Evolutionary conservation across 2,797 vertebrate species (phyloP).

Genomic region (Prionace glauca): DNA sequence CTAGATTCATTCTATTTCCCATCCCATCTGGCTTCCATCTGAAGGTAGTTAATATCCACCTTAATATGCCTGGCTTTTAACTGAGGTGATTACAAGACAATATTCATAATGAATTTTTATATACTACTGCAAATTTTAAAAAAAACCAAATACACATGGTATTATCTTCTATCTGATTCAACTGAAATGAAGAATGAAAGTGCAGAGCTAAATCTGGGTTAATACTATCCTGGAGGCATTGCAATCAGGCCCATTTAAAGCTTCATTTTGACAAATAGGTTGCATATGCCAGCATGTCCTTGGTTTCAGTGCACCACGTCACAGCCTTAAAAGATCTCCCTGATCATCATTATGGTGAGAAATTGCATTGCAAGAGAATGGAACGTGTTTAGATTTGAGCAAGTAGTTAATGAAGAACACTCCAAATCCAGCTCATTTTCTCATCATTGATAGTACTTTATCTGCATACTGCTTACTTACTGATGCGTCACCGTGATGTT

Average conservation of each 20-base stretch:
- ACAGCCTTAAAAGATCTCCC: not conserved
- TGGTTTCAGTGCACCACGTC: not conserved
- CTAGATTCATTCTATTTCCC: not conserved
- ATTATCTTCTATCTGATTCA: not conserved
- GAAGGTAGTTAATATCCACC: not conserved
- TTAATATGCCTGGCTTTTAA: not conserved
- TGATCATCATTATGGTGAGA: conserved; percentile 15
- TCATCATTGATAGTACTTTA: not conserved
- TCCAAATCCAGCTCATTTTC: not conserved
- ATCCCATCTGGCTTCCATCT: not conserved
- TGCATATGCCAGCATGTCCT: not conserved
- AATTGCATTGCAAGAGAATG: not conserved
- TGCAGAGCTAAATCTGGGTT: conserved; percentile 21
- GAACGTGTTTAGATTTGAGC: conserved; percentile 2
- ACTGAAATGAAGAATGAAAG: not conserved
- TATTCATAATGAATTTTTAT: not conserved
- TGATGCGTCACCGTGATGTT: not conserved
- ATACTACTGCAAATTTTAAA: not conserved
- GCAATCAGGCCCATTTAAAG: not conserved
- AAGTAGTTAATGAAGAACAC: not conserved
- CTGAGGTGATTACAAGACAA: not conserved
- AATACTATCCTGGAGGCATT: conserved; percentile 3
- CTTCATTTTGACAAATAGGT: conserved; percentile 24
- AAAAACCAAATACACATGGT: not conserved
- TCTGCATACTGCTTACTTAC: not conserved